phyloP scores from a whole-genome alignment of 2,113 vertebrate species.

The Pithys albifrons region DNA sequence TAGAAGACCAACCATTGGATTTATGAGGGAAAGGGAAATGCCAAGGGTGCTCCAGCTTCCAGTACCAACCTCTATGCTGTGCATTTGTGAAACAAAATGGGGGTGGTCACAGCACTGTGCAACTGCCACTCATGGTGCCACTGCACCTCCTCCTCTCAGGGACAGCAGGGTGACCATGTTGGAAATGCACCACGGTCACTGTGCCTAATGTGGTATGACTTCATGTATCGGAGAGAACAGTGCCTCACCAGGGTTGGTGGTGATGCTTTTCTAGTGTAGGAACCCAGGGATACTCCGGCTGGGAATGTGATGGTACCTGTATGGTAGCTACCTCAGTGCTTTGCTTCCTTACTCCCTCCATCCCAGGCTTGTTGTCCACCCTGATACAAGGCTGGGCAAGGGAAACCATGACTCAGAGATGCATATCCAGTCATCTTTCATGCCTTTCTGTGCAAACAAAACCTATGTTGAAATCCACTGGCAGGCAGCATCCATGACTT shows the following conservation, averaged over 20 bases:
- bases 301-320: rapidly evolving
- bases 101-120: neutral
- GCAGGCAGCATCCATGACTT: slow-evolving; percentile 46
- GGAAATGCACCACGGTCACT: neutral
- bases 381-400: neutral
- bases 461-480: slow-evolving; percentile 39
- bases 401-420: neutral
- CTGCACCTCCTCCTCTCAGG: neutral
- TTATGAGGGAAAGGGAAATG: neutral
- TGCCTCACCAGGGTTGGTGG: neutral
- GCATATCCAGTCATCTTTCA: neutral
- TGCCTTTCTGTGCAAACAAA: slow-evolving; percentile 16
- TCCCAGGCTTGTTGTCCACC: neutral
- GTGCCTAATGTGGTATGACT: neutral
- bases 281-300: neutral
- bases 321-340: neutral
- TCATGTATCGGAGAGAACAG: neutral
- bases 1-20: neutral
- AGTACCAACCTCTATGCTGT: rapidly evolving
- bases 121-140: neutral
- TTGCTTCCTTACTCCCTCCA: neutral
- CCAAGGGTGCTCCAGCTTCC: neutral
- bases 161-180: neutral
- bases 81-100: neutral
- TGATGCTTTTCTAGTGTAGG: neutral